Percentiles rank a stretch among this genome's conserved stretches.
Conservation (phyloP, 53 echinoderm and acorn worm species). For the Stichopus horrens region DNA sequence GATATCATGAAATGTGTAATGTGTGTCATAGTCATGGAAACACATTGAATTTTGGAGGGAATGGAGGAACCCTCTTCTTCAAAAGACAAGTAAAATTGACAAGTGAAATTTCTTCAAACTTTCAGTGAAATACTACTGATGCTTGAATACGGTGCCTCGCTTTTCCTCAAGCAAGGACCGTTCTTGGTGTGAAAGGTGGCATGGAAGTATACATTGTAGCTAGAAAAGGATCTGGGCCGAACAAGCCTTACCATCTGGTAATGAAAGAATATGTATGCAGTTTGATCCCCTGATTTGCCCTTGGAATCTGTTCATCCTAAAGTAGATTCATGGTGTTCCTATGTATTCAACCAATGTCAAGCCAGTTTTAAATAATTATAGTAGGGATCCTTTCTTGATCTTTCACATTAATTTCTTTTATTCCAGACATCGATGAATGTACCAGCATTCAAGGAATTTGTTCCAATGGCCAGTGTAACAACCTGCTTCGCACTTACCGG, state of each 20-base stretch:
- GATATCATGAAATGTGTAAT: too few relatives aligned
- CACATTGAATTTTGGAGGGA: too few relatives aligned
- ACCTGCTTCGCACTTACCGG: slow-evolving; percentile 82
- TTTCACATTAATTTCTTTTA: not conserved
- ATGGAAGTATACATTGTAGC: too few relatives aligned
- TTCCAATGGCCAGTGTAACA: slow-evolving; percentile 90
- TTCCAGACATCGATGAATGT: slow-evolving; percentile 89
- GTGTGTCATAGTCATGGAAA: too few relatives aligned
- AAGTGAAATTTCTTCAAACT: not conserved
- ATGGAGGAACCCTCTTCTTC: not conserved
- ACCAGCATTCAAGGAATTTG: slow-evolving; percentile 72
- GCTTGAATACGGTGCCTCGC: not conserved
- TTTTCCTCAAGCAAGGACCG: not conserved
- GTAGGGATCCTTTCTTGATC: not conserved
- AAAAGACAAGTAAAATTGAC: not conserved
- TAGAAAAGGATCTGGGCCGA: not conserved
- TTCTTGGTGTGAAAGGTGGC: not conserved
- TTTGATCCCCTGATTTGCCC: not conserved
- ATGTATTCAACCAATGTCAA: not conserved
- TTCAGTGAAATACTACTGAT: not conserved
- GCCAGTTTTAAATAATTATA: not conserved
- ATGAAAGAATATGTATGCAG: not conserved
- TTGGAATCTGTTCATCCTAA: too few relatives aligned
- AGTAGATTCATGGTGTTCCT: too few relatives aligned
- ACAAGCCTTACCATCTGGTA: not conserved